These are phyloP conservation scores for Cerastoderma edule DNA, from an alignment of 2,888 invertebrate species.

Conservation along the genomic window DNA sequence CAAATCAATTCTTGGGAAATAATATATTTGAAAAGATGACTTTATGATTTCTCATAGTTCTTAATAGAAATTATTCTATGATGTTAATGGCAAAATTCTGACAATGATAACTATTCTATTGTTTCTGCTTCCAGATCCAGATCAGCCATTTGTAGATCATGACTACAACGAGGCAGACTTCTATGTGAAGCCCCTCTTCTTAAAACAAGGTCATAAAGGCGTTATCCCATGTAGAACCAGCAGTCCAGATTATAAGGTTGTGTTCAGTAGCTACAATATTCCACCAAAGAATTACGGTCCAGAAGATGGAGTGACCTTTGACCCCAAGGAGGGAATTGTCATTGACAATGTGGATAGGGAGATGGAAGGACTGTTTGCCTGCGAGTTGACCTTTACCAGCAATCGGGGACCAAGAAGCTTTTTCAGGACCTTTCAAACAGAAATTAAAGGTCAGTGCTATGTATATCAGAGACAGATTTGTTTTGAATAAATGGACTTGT, in stretches of 20 bases:
- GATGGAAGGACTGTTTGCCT: slow-evolving; percentile 62
- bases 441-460: slow-evolving; percentile 24
- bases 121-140: slow-evolving; percentile 64
- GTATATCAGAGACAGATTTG: too few relatives aligned
- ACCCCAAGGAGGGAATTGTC: slow-evolving; percentile 62
- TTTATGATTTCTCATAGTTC: too few relatives aligned
- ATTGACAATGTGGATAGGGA: slow-evolving; percentile 58
- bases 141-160: slow-evolving; percentile 46
- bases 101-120: too few relatives aligned
- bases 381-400: slow-evolving; percentile 39
- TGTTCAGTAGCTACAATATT: slow-evolving; percentile 4
- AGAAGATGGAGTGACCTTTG: slow-evolving; percentile 58
- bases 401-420: slow-evolving; percentile 7
- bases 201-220: slow-evolving; percentile 41
- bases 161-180: slow-evolving; percentile 19
- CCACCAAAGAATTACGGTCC: slow-evolving; percentile 16
- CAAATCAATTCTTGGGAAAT: too few relatives aligned
- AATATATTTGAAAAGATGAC: too few relatives aligned
- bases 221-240: slow-evolving; percentile 66
- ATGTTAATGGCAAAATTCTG: too few relatives aligned
- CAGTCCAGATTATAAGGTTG: slow-evolving; percentile 63
- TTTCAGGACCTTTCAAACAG: slow-evolving; percentile 9
- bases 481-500: too few relatives aligned
- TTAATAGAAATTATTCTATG: too few relatives aligned
- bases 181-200: slow-evolving; percentile 29